A percentile compares a stretch with the other conserved stretches of the same genome.
Conservation (phyloP, 2,797 vertebrate species). For the Phoebastria nigripes region DNA sequence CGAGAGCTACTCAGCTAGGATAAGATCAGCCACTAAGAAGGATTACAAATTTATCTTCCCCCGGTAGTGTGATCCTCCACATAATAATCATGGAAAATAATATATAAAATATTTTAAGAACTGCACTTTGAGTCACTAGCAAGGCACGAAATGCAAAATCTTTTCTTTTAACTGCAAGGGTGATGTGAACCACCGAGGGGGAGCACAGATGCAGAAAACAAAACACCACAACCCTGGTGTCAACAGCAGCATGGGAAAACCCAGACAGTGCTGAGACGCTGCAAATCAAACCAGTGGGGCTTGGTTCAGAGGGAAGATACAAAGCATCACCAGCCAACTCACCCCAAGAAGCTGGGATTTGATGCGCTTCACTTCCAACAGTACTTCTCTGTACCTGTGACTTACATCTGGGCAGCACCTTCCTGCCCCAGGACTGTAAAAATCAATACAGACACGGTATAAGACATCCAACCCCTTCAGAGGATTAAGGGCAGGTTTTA, state of each 20-base stretch:
- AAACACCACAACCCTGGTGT: neutral
- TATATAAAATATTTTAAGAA: neutral
- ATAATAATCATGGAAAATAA: neutral
- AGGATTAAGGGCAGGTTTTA: neutral
- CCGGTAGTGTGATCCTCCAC: neutral
- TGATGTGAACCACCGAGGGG: fast-evolving
- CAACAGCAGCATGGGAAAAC: neutral
- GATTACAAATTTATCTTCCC: conserved; percentile 43
- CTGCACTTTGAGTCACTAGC: neutral
- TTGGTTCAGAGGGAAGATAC: fast-evolving
- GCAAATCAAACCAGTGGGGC: neutral
- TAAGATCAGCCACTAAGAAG: conserved; percentile 41
- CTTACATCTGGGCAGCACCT: neutral
- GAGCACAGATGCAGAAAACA: neutral
- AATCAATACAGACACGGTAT: neutral
- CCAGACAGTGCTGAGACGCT: neutral
- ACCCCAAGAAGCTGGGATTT: fast-evolving
- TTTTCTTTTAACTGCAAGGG: neutral
- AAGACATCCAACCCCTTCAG: neutral
- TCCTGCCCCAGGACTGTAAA: neutral
- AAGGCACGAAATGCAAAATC: neutral
- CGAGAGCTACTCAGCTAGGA: neutral
- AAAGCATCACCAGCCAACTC: neutral
- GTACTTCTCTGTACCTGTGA: neutral
- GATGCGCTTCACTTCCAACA: fast-evolving